Evolutionary conservation across 2,888 invertebrate genomes (phyloP).

Genomic region (Anthoptus insignis): DNA sequence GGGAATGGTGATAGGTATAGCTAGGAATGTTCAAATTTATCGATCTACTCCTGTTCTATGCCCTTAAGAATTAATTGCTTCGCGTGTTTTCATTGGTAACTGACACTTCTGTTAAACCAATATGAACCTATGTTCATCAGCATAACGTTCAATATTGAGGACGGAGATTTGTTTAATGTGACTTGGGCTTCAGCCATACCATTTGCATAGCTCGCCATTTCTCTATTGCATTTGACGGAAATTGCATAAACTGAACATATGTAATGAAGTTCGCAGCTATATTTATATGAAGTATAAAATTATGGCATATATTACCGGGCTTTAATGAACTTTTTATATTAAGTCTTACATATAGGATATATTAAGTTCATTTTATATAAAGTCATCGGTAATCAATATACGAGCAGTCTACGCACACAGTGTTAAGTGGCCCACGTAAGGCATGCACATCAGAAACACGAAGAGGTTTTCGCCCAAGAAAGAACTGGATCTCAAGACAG

Average conservation of each 20-base stretch:
- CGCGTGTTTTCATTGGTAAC: slow-evolving; percentile 1
- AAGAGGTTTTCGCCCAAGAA: too few relatives aligned
- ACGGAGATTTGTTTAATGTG: neutral
- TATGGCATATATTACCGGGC: neutral
- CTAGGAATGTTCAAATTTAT: slow-evolving; percentile 37
- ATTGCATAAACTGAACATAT: slow-evolving; percentile 10
- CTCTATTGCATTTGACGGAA: slow-evolving; percentile 11
- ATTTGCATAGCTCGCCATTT: slow-evolving; percentile 11
- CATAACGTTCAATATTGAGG: neutral
- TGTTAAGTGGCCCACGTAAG: too few relatives aligned
- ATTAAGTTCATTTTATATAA: too few relatives aligned
- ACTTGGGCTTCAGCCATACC: neutral
- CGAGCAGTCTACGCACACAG: too few relatives aligned
- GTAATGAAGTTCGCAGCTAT: neutral
- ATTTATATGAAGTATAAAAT: neutral
- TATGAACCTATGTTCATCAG: neutral
- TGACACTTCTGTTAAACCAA: neutral
- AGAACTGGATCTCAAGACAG: too few relatives aligned
- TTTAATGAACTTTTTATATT: slow-evolving; percentile 3
- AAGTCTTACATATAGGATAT: too few relatives aligned
- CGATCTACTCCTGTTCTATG: slow-evolving; percentile 32
- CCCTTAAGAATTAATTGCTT: slow-evolving; percentile 35
- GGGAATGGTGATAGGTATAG: slow-evolving; percentile 33
- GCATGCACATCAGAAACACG: too few relatives aligned
- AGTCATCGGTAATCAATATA: too few relatives aligned